Conservation (phyloP, 2,888 invertebrate species). For the Pachycephus smyrnensis region DNA sequence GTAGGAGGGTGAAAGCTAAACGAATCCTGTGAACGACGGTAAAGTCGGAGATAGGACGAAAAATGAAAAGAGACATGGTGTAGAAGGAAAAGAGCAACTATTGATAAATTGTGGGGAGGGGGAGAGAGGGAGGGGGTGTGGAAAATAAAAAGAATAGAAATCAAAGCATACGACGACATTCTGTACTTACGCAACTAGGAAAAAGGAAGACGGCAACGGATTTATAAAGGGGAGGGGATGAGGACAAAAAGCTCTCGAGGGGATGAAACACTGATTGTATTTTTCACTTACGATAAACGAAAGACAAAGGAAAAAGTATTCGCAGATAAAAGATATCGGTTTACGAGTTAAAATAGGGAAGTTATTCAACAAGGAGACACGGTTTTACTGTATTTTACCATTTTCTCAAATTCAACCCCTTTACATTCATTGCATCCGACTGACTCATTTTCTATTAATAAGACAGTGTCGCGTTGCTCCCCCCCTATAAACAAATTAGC, state of each 20-base stretch:
- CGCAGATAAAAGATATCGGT: background rate
- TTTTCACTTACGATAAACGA: slow-evolving; percentile 22
- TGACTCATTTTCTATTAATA: background rate
- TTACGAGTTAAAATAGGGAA: background rate
- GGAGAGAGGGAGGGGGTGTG: slow-evolving; percentile 11
- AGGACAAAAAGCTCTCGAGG: slow-evolving; percentile 1
- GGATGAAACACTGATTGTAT: slow-evolving; percentile 16
- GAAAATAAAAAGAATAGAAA: slow-evolving; percentile 7
- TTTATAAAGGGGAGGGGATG: background rate
- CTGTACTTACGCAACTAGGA: background rate
- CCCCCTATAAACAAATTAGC: background rate
- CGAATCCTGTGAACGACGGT: slow-evolving; percentile 20
- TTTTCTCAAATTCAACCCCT: background rate
- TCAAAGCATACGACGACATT: background rate
- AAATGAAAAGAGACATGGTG: slow-evolving; percentile 7
- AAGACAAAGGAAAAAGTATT: too few species aligned
- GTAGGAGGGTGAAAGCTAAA: slow-evolving; percentile 27
- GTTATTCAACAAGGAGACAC: background rate
- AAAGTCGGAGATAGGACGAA: slow-evolving; percentile 16
- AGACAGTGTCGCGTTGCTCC: background rate
- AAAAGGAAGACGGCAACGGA: slow-evolving; percentile 2
- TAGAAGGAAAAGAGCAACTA: background rate
- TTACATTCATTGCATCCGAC: background rate
- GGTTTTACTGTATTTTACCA: background rate
- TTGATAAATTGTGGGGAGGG: slow-evolving; percentile 15